These are phyloP conservation scores for Ammodytes marinus DNA, from an alignment of 2,113 vertebrate species.

Conservation along the genomic window DNA sequence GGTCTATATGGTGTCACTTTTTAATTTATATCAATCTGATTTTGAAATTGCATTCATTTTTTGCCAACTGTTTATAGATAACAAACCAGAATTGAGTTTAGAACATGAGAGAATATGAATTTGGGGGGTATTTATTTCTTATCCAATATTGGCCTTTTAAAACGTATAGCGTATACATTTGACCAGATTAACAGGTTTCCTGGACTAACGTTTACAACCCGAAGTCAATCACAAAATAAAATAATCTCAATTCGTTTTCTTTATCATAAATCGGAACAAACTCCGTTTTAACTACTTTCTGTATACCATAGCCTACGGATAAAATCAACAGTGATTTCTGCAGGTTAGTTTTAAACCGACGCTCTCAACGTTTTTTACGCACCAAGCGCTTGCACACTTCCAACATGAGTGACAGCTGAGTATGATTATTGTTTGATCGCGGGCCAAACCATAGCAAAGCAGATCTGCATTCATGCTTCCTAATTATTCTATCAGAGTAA, in stretches of 20 bases:
- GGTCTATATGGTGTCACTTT: not conserved
- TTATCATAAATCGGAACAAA: not conserved
- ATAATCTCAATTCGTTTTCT: not conserved
- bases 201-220: not conserved
- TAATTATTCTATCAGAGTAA: not conserved
- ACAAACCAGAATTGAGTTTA: too few relatives aligned
- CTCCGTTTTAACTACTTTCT: not conserved
- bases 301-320: not conserved
- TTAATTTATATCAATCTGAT: not conserved
- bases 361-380: slow-evolving; percentile 30
- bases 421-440: slow-evolving; percentile 26
- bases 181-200: not conserved
- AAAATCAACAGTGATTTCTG: not conserved
- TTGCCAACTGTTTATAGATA: not conserved
- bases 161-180: not conserved
- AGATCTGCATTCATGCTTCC: not conserved
- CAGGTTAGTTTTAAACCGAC: not conserved
- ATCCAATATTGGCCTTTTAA: not conserved
- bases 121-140: not conserved
- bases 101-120: not conserved
- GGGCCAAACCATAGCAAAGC: not conserved
- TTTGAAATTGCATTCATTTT: not conserved
- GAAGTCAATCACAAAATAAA: not conserved
- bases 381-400: slow-evolving; percentile 7
- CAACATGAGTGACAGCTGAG: slow-evolving; percentile 39